Base-by-base conservation (phyloP, 2,113 vertebrate genomes). In the Micromys minutus region DNA sequence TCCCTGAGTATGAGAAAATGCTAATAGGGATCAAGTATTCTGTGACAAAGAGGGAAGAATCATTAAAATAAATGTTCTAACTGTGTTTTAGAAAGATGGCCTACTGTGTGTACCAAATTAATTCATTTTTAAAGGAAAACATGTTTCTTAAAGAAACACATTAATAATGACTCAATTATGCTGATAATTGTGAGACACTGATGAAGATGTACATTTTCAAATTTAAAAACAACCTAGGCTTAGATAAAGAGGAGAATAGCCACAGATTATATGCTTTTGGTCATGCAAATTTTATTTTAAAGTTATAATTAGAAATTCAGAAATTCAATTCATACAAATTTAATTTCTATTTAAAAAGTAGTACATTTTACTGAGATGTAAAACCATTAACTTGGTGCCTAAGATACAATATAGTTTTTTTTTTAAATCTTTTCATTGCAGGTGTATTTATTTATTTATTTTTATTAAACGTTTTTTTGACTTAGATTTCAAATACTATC, bases 121-220 rank as follows among this genome's bases (percentile, higher is more conserved):
- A 83, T 74, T 67, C 13, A 17, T n/a, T n/a, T n/a, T n/a, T 71
- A 71, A 71, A 31, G 83, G 86, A 94, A 94, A 47, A 5, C 26
- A 59, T 69, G 10, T 26, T 16, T 36, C 22, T 47, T 79, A 84
- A 75, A 83, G n/a, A 69, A 91, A 94, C 89, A 7, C 16, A 72
- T 59, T 47, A 86, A 55, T 13, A 50, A 86, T 50, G 52, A 50
- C 65, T 42, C 84, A 31, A 69, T 47, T 36, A 87, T 31, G 36
- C n/a, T 74, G 13, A 5, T 63, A 89, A 95, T 94, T 91, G 59
- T 86, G 79, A 92, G 24, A 90, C 59, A 36, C 42, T 69, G 11
- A 79, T 74, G 83, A 91, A 34, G 50, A 89, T 15, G 50, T 61
- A n/a, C 26, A 5, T 93, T 87, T 93, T 71, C 69, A 95, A 65